These are phyloP conservation scores for Mactromeris polynyma DNA, from an alignment of 2,888 invertebrate genomes.

Conservation along the genomic window DNA sequence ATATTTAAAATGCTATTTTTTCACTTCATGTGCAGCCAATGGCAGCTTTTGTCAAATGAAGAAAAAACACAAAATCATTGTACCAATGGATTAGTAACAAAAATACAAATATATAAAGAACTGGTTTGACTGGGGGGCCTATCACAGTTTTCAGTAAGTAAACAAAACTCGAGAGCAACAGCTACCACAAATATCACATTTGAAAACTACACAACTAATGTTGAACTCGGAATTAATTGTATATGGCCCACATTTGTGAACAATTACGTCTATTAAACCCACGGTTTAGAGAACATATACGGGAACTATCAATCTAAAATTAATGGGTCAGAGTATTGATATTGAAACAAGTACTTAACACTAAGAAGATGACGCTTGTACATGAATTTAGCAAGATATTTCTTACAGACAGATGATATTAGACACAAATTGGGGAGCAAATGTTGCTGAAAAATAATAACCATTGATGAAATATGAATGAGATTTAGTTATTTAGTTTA, in stretches of 20 bases:
- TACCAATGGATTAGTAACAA: conserved; percentile 18
- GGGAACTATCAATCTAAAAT: no score
- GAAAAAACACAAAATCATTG: background rate
- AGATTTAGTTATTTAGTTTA: background rate
- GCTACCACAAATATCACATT: background rate
- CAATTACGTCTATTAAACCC: no score
- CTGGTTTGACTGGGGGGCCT: conserved; percentile 3
- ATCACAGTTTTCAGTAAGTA: background rate
- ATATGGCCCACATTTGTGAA: no score
- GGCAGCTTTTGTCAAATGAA: background rate
- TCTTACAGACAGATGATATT: background rate
- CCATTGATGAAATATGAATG: background rate
- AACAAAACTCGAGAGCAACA: background rate
- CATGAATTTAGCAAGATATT: background rate
- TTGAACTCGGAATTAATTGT: background rate
- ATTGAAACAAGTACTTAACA: background rate
- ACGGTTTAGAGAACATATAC: no score
- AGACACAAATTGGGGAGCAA: background rate
- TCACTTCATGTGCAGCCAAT: background rate
- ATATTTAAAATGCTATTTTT: background rate
- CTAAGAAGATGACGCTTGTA: background rate
- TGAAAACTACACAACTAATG: background rate
- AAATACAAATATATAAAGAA: conserved; percentile 7
- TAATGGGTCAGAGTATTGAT: background rate
- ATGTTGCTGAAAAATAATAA: background rate